Base-by-base conservation (phyloP, 2,888 invertebrate species). In the Hyppa rectilinea region DNA sequence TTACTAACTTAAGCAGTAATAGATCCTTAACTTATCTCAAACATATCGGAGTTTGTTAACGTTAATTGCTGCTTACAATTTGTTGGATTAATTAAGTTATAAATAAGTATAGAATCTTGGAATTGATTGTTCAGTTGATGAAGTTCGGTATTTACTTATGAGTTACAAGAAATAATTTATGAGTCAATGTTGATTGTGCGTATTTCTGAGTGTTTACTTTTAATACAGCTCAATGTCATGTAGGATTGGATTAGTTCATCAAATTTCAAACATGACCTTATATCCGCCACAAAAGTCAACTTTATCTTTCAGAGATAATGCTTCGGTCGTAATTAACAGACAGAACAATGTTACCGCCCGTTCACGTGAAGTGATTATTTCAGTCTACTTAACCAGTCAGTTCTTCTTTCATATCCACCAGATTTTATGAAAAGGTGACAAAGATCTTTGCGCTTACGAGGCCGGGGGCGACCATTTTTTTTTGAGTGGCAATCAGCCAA, bases 31-130 rank as follows among this genome's bases (percentile, higher is more conserved):
- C 76, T 76, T 76, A 68, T 56, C 77, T 52, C 45, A 43, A 55
- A 71, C 47, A 76, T 76, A 72, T 68, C 47, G 76, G 14, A 76
- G 55, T 58, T 77, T 50, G 50, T 70, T 73, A 77, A n/a, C 73
- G 56, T 50, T 73, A 58, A 73, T 76, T 73, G 43, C 52, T 58
- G 23, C 43, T 58, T 34, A 76, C 77, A 52, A 77, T 70, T 45
- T 40, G 70, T 45, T 38, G 26, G 38, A 55, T 76, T 76, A 55
- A 75, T 76, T 76, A 49, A 55, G 67, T 47, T 23, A 38, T 47
- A 50, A 26, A 43, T 72, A 31, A 34, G 29, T 75, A 56, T n/a
- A 38, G 31, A 64, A 40, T 20, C 23, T 53, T 67, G 34, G 14
- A 47, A 55, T 40, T 55, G 14, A 75, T 67, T 55, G 53, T 66